Evolutionary conservation across 1,140 invertebrate genomes (phyloP).

Genomic region (Notospermus geniculatus): DNA sequence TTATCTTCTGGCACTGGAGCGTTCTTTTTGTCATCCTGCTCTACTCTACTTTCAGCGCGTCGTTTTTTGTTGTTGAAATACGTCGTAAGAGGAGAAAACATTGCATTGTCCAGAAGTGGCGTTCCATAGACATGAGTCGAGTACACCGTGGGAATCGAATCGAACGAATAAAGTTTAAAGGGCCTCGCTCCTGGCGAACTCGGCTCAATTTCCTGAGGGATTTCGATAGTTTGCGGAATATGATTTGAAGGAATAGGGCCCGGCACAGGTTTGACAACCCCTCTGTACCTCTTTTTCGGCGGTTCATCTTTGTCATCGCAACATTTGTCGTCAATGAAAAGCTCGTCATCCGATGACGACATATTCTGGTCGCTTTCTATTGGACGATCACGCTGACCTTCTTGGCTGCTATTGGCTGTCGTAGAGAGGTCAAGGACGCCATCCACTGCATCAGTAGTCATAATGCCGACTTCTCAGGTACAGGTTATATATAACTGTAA

Average conservation of each 20-base stretch:
- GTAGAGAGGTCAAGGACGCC: no score
- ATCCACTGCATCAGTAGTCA: no score
- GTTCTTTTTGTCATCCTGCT: not conserved
- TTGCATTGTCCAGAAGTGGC: conserved; percentile 2
- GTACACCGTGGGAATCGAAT: not conserved
- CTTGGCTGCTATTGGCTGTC: no score
- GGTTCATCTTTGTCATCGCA: no score
- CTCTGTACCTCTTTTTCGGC: no score
- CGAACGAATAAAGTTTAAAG: conserved; percentile 7
- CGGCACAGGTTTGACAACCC: not conserved
- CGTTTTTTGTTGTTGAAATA: conserved; percentile 5
- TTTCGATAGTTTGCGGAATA: not conserved
- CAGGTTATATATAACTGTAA: no score
- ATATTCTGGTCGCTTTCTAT: no score
- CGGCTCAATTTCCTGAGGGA: not conserved
- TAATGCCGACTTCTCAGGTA: no score
- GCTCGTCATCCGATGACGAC: no score
- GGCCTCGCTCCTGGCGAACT: not conserved
- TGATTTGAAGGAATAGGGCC: not conserved
- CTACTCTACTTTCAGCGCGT: not conserved
- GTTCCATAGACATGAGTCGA: not conserved
- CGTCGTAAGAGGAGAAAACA: not conserved
- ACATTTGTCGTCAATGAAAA: no score
- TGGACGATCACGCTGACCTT: no score
- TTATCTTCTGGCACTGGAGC: conserved; percentile 25